Percentiles rank a stretch among this genome's conserved stretches.
These are phyloP conservation scores for Saimiri boliviensis DNA, from an alignment of 2,113 vertebrate species.

Conservation along the genomic window DNA sequence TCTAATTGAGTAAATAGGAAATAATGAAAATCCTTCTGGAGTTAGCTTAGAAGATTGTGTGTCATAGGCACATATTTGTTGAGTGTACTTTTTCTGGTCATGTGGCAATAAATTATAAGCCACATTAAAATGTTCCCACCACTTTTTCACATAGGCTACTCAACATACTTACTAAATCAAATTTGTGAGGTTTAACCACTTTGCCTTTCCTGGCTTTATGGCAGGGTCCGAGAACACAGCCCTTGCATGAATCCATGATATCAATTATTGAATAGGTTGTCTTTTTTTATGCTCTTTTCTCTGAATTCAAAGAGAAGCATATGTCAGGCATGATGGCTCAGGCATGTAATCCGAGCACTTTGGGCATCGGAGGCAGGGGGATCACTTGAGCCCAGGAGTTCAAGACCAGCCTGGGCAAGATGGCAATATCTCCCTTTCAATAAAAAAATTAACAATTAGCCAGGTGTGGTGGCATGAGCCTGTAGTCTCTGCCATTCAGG, in stretches of 20 bases:
- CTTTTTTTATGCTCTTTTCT: not conserved
- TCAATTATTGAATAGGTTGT: not conserved
- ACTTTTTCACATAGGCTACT: not conserved
- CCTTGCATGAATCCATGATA: not conserved
- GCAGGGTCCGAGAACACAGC: not conserved
- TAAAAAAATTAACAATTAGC: too few relatives aligned
- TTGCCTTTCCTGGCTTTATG: not conserved
- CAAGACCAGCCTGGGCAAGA: too few relatives aligned
- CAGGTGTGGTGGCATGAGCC: too few relatives aligned
- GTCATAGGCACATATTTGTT: not conserved
- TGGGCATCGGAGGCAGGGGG: too few relatives aligned
- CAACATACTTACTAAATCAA: not conserved
- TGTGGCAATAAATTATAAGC: not conserved
- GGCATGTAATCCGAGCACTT: too few relatives aligned
- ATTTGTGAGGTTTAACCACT: not conserved
- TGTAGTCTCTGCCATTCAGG: too few relatives aligned
- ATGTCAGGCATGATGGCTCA: too few relatives aligned
- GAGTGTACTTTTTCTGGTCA: not conserved
- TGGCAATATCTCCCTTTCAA: too few relatives aligned
- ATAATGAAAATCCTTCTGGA: not conserved
- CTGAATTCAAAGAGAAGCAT: not conserved
- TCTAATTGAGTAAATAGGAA: not conserved
- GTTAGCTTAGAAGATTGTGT: not conserved
- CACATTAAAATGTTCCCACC: not conserved
- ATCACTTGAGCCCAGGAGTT: too few relatives aligned